Base-by-base conservation (phyloP, 2,797 vertebrate species). In the Enteromius fasciolatus region DNA sequence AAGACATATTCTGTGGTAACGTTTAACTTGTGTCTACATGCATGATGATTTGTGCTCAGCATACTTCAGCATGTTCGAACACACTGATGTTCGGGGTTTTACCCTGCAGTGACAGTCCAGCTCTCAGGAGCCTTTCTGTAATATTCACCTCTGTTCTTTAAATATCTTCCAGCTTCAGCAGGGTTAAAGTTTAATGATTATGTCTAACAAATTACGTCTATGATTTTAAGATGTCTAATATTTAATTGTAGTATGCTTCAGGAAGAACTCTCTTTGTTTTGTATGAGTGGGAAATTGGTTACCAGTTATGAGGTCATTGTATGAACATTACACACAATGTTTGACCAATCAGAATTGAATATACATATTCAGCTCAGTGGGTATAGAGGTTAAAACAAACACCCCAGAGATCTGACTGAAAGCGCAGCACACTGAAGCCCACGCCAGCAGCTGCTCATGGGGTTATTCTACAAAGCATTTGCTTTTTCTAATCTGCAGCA, bases 51-150 rank as follows among this genome's bases (percentile, higher is more conserved):
- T 68, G 1, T 79, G 50, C 33, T 25, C 31, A 48, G 23, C 33
- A 79, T 68, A 36, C 20, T 67, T 79, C 14, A 59, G 3, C 78
- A 46, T 44, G 78, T 80, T 31, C 17, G 31, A 80, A 80, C 66
- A 69, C 52, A 70, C 39, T 28, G 33, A 57, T 59, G 36, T 25
- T 67, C 31, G 36, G n/a, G 25, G n/a, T 18, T 54, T 25, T 54
- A 10, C 33, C 78, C 50, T 57, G 50, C 50, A 4, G 23, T 28
- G 48, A 41, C 9, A 68, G 64, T 11, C 14, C 14, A 3, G n/a
- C 48, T 33, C 17, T 46, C 20, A 59, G 23, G 39, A 76, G 5
- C 23, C 23, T 6, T 44, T 5, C 36, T 31, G 9, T 14, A 64
- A 33, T 4, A 4, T n/a, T 48, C 25, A 33, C 28, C 8, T 66